Conservation (phyloP, 2,797 vertebrate genomes). For the Danio aesculapii region DNA sequence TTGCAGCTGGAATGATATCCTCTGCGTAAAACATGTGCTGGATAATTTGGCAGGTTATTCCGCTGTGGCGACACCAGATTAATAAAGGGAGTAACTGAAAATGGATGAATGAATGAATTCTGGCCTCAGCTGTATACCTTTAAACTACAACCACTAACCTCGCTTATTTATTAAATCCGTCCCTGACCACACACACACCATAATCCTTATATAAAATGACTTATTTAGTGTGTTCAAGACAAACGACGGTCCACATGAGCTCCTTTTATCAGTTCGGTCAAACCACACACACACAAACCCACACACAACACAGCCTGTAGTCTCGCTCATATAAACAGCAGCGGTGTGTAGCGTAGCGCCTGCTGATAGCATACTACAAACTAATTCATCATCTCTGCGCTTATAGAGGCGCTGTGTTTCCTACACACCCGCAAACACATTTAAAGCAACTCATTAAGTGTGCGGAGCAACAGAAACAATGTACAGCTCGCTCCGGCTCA, state of each 20-base stretch:
- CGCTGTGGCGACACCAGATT: too few species aligned
- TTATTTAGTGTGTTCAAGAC: not conserved
- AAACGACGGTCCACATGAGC: not conserved
- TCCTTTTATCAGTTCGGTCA: not conserved
- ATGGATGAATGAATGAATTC: too few species aligned
- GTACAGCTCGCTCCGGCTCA: conserved; percentile 29
- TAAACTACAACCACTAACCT: too few species aligned
- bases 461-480: conserved; percentile 13
- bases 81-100: too few species aligned
- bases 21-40: too few species aligned
- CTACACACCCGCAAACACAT: conserved; percentile 5
- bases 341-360: not conserved
- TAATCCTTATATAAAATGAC: not conserved
- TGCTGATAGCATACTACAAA: conserved; percentile 1
- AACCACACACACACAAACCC: not conserved
- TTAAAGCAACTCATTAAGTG: conserved; percentile 27
- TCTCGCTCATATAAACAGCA: not conserved
- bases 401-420: not conserved
- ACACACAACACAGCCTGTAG: not conserved
- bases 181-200: too few species aligned
- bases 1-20: too few species aligned
- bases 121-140: too few species aligned
- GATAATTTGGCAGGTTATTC: too few species aligned
- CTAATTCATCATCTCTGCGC: conserved; percentile 22
- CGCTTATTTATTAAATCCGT: too few species aligned